Evolutionary conservation across 1,140 invertebrate species (phyloP).

Genomic region (Laupala kohalensis): DNA sequence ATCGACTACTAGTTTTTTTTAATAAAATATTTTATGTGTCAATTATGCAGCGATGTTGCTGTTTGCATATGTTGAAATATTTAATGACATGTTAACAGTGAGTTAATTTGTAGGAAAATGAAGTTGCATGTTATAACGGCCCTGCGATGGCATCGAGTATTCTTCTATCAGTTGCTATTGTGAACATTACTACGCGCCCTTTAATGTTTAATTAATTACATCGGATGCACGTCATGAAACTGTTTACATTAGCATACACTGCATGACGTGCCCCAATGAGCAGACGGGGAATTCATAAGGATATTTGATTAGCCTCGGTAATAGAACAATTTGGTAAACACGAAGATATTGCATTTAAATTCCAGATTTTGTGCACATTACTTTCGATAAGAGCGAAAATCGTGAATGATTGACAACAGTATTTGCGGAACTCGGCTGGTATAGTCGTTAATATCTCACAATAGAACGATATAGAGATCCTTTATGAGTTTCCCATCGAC

Average conservation of each 20-base stretch:
- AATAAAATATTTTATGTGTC: not conserved
- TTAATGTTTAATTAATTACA: not conserved
- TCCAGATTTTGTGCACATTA: not conserved
- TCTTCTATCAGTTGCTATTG: not conserved
- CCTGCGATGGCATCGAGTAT: not conserved
- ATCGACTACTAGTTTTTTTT: not conserved
- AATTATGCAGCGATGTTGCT: not conserved
- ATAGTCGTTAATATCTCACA: too few species aligned
- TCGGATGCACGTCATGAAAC: not conserved
- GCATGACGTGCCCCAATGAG: not conserved
- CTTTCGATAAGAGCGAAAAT: not conserved
- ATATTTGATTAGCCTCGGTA: not conserved
- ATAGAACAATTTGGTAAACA: not conserved
- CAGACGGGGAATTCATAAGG: not conserved
- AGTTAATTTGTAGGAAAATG: not conserved
- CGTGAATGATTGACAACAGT: not conserved
- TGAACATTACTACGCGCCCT: not conserved
- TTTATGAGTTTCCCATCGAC: too few species aligned
- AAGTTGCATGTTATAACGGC: not conserved
- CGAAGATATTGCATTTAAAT: not conserved
- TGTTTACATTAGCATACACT: not conserved
- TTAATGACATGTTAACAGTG: not conserved
- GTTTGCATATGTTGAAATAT: not conserved
- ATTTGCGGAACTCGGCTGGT: too few species aligned
- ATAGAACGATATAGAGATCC: too few species aligned